Evolutionary conservation across 2,113 vertebrate genomes (phyloP).

Genomic region (Archocentrus centrarchus): DNA sequence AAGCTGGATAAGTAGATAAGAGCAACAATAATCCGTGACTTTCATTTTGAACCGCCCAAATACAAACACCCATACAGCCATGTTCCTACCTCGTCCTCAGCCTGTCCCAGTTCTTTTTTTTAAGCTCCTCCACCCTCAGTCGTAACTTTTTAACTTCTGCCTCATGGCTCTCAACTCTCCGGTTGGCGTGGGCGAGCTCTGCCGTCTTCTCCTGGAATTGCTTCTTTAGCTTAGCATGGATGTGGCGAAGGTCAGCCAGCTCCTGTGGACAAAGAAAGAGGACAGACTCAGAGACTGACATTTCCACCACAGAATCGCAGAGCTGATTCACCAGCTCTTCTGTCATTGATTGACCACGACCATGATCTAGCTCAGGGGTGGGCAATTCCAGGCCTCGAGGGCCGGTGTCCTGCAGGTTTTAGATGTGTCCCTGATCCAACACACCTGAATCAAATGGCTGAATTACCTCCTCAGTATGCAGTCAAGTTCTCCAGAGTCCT

Average conservation of each 20-base stretch:
- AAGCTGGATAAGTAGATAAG: not conserved
- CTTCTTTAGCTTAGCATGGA: slow-evolving; percentile 95
- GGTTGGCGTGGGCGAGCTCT: slow-evolving; percentile 89
- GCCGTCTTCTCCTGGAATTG: slow-evolving; percentile 94
- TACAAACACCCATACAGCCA: not conserved
- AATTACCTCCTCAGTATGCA: too few species aligned
- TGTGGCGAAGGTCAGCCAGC: slow-evolving; percentile 91
- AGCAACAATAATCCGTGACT: not conserved
- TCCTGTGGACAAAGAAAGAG: slow-evolving; percentile 80
- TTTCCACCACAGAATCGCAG: not conserved
- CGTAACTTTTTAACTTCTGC: slow-evolving; percentile 94
- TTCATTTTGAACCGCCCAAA: not conserved
- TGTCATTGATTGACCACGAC: too few species aligned
- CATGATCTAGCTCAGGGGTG: too few species aligned
- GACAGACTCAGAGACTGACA: not conserved
- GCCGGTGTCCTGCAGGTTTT: too few species aligned
- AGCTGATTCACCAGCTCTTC: not conserved
- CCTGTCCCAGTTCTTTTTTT: slow-evolving; percentile 98
- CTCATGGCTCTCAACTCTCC: slow-evolving; percentile 93
- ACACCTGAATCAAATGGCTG: too few species aligned
- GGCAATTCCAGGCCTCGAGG: too few species aligned
- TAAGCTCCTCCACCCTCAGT: slow-evolving; percentile 94
- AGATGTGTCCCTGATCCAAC: too few species aligned
- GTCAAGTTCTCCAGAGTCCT: too few species aligned
- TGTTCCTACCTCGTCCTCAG: slow-evolving; percentile 89